Percentiles rank a stretch among this genome's conserved stretches.
These are phyloP conservation scores for Rhinophrynus dorsalis DNA, from an alignment of 2,797 vertebrate species.

Conservation along the genomic window DNA sequence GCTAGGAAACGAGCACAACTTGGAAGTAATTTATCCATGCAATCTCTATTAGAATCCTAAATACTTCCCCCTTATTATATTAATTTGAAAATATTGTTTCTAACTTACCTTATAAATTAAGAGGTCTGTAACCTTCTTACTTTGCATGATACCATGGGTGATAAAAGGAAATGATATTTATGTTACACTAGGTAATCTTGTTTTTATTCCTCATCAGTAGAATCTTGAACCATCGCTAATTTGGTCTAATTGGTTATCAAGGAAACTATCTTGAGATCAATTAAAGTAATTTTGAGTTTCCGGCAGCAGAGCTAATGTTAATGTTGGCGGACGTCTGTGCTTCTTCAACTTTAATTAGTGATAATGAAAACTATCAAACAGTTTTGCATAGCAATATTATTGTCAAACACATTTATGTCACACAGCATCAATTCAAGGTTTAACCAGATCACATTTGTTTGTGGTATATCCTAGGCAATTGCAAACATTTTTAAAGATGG, in stretches of 20 bases:
- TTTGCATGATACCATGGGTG: slow-evolving; percentile 68
- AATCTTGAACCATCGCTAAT: slow-evolving; percentile 89
- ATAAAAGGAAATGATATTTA: slow-evolving; percentile 76
- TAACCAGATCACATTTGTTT: slow-evolving; percentile 40
- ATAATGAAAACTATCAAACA: slow-evolving; percentile 88
- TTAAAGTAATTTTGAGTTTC: slow-evolving; percentile 99
- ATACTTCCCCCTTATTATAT: slow-evolving; percentile 91
- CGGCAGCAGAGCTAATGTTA: slow-evolving; percentile 95
- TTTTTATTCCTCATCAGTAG: slow-evolving; percentile 77
- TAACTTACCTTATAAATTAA: slow-evolving; percentile 69
- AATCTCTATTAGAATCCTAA: slow-evolving; percentile 95
- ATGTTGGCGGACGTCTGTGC: slow-evolving; percentile 87
- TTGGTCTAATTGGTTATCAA: slow-evolving; percentile 96
- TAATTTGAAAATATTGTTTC: slow-evolving; percentile 85
- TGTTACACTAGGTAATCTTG: slow-evolving; percentile 74
- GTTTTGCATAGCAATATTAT: slow-evolving; percentile 76
- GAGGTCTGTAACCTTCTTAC: slow-evolving; percentile 69
- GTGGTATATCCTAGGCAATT: slow-evolving; percentile 23
- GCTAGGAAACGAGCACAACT: slow-evolving; percentile 74
- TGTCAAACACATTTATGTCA: slow-evolving; percentile 68
- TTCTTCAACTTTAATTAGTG: slow-evolving; percentile 91
- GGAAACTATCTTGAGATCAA: slow-evolving; percentile 96
- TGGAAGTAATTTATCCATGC: slow-evolving; percentile 85
- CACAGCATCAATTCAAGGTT: slow-evolving; percentile 52
- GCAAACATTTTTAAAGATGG: slow-evolving; percentile 5